Evolutionary conservation across 2,888 invertebrate genomes (phyloP).

Genomic region (Sminthurinus aureus): DNA sequence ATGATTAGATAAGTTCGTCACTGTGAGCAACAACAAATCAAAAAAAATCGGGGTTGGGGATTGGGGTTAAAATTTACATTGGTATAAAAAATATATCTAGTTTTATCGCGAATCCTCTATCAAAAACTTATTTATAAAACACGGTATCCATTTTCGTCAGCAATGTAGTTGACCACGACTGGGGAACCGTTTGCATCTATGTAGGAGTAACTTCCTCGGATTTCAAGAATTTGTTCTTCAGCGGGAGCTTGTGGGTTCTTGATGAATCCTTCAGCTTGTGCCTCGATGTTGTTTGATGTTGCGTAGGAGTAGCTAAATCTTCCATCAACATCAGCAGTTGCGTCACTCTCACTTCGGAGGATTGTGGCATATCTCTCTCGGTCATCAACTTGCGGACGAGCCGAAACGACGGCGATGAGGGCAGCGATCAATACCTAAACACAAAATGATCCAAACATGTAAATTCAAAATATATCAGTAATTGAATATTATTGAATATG

Average conservation of each 20-base stretch:
- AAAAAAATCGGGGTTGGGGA: too few relatives aligned
- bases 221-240: neutral
- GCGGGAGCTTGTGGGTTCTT: neutral
- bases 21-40: too few relatives aligned
- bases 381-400: neutral
- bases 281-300: neutral
- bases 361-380: neutral
- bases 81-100: too few relatives aligned
- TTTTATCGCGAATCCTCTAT: too few relatives aligned
- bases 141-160: slow-evolving; percentile 16
- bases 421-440: neutral
- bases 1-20: too few relatives aligned
- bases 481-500: neutral
- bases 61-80: too few relatives aligned
- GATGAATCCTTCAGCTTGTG: neutral
- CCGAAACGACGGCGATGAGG: neutral
- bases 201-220: neutral
- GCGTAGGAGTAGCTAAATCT: neutral
- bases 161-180: neutral
- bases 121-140: neutral
- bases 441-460: neutral
- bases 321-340: neutral
- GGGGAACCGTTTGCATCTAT: neutral
- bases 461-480: neutral
- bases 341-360: neutral